Evolutionary conservation across 1,140 invertebrate genomes (phyloP).

Genomic region (Caenorhabditis briggsae): DNA sequence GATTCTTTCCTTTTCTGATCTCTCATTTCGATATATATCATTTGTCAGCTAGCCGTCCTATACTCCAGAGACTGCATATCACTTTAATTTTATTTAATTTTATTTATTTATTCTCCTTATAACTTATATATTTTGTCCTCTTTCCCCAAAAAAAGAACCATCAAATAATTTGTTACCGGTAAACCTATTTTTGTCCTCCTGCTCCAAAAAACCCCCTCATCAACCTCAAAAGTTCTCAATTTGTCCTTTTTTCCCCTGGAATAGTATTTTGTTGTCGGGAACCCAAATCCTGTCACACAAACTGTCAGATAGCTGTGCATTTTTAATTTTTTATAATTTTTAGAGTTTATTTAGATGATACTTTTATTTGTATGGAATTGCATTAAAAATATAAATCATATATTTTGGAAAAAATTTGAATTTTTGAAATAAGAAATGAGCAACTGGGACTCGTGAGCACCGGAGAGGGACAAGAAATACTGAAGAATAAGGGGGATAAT

Average conservation of each 20-base stretch:
- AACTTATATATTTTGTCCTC: too few relatives aligned
- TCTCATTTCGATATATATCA: background rate
- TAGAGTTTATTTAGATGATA: conserved; percentile 1
- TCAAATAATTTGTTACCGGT: conserved; percentile 54
- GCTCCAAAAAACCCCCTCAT: conserved; percentile 27
- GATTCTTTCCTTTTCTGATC: background rate
- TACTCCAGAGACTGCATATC: background rate
- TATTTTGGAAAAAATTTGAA: background rate
- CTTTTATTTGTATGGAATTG: too few relatives aligned
- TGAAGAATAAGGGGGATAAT: background rate
- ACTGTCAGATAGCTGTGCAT: too few relatives aligned
- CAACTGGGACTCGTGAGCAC: conserved; percentile 22
- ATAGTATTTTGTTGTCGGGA: background rate
- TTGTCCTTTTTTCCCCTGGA: background rate
- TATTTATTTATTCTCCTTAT: background rate
- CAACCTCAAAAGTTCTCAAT: background rate
- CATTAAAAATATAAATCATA: too few relatives aligned
- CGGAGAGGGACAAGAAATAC: conserved; percentile 35
- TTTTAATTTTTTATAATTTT: background rate
- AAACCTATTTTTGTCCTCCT: background rate
- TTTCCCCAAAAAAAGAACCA: background rate
- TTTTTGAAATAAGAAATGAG: background rate
- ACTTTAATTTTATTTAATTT: background rate
- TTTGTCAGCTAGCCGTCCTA: background rate
- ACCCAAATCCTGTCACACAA: too few relatives aligned